These are phyloP conservation scores for Hemitrygon akajei DNA, from an alignment of 2,797 vertebrate species.

Conservation along the genomic window DNA sequence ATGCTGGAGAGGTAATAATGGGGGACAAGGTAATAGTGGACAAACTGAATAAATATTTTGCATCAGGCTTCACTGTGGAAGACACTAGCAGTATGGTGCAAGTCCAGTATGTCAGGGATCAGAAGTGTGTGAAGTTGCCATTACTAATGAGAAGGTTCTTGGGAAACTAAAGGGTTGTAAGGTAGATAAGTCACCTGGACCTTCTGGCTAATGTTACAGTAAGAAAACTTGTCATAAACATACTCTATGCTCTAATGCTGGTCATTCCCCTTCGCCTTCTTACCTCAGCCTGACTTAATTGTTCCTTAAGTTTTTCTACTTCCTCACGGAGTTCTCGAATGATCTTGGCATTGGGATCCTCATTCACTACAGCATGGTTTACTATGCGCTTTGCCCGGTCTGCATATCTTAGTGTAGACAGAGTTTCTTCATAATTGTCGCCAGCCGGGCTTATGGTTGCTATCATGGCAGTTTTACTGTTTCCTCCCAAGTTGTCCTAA, in stretches of 20 bases:
- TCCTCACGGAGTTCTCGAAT: constrained; percentile 92
- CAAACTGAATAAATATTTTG: no score
- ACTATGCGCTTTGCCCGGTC: constrained; percentile 94
- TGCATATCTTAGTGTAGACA: constrained; percentile 88
- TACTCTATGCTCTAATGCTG: neutral
- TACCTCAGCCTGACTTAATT: constrained; percentile 95
- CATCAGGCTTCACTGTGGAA: no score
- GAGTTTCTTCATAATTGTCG: constrained; percentile 95
- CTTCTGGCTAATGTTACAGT: neutral
- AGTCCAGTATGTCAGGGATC: no score
- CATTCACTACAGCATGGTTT: constrained; percentile 91
- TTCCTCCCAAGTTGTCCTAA: constrained; percentile 94
- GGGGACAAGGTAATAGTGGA: no score
- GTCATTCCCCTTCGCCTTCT: constrained; percentile 28
- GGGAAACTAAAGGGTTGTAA: no score
- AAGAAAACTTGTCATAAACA: neutral
- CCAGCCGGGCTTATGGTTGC: constrained; percentile 93
- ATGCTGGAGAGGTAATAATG: no score
- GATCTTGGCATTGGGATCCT: constrained; percentile 94
- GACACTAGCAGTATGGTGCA: no score
- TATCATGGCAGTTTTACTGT: constrained; percentile 98
- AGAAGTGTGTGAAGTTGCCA: no score
- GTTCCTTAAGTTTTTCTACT: constrained; percentile 87
- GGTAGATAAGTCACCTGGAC: neutral
- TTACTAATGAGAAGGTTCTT: no score